A percentile compares a stretch with the other conserved stretches of the same genome.
Evolutionary conservation across 2,888 invertebrate species (phyloP).

Genomic region (Scaptomyza reducta): DNA sequence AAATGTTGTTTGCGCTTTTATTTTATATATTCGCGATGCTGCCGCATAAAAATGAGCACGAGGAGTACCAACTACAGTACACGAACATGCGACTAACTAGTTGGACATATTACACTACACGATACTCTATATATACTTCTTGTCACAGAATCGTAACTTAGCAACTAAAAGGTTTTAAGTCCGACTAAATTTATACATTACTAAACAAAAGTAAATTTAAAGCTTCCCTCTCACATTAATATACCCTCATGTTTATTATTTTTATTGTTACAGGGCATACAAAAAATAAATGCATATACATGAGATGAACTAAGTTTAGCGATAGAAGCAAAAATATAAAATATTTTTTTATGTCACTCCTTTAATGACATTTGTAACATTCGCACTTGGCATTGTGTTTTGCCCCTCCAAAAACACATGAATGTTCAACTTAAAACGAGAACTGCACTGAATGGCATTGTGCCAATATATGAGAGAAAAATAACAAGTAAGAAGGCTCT

Average conservation of each 20-base stretch:
- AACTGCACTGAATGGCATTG: slow-evolving; percentile 28
- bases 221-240: background rate
- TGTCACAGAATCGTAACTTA: background rate
- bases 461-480: slow-evolving; percentile 22
- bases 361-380: slow-evolving; percentile 80
- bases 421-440: slow-evolving; percentile 24
- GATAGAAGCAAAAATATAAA: slow-evolving; percentile 54
- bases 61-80: slow-evolving; percentile 31
- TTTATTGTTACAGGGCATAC: slow-evolving; percentile 11
- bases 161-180: background rate
- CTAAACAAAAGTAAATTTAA: background rate
- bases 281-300: slow-evolving; percentile 34
- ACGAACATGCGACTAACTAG: background rate
- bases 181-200: background rate
- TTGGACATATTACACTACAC: background rate
- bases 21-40: slow-evolving; percentile 59
- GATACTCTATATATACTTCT: slow-evolving; percentile 7
- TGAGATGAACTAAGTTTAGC: slow-evolving; percentile 33
- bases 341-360: slow-evolving; percentile 75
- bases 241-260: background rate
- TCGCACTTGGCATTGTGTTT: slow-evolving; percentile 53
- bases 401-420: slow-evolving; percentile 6
- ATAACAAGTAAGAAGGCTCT: too few relatives aligned
- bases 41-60: slow-evolving; percentile 64
- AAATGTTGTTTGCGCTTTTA: slow-evolving; percentile 72